Percentiles rank a stretch among this genome's conserved stretches.
Evolutionary conservation across 2,888 invertebrate species (phyloP).

Genomic region (Amphipoea oculea): DNA sequence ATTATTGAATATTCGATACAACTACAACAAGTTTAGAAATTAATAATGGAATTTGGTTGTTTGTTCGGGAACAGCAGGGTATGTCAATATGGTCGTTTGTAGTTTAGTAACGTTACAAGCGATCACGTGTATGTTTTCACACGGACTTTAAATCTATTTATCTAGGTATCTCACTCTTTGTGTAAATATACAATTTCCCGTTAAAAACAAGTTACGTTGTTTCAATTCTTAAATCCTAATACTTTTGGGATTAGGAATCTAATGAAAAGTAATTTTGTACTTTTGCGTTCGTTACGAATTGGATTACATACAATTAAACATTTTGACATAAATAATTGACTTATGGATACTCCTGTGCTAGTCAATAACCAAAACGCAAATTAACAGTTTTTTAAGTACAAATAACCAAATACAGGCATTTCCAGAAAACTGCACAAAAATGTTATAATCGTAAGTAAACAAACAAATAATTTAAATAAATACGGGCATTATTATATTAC

Average conservation of each 20-base stretch:
- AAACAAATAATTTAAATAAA: slow-evolving; percentile 32
- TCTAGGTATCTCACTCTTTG: neutral
- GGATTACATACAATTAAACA: neutral
- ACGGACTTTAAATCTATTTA: neutral
- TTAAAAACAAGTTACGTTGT: neutral
- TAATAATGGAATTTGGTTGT: neutral
- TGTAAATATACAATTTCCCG: neutral
- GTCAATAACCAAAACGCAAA: neutral
- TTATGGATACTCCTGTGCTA: neutral
- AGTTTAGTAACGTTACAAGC: neutral
- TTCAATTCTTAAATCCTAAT: neutral
- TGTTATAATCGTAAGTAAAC: neutral
- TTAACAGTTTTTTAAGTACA: neutral
- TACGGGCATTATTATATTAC: slow-evolving; percentile 35
- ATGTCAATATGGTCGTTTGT: slow-evolving; percentile 63
- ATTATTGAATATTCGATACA: neutral
- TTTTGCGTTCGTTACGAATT: neutral
- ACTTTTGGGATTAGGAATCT: neutral
- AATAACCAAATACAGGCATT: neutral
- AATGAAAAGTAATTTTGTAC: neutral
- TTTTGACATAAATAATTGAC: neutral
- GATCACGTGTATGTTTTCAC: neutral
- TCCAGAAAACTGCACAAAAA: neutral
- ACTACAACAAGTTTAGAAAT: neutral
- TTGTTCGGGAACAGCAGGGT: neutral